Percentiles rank a stretch among this genome's conserved stretches.
These are phyloP conservation scores for Eupithecia vulgata DNA, from an alignment of 2,888 invertebrate species.

Conservation along the genomic window DNA sequence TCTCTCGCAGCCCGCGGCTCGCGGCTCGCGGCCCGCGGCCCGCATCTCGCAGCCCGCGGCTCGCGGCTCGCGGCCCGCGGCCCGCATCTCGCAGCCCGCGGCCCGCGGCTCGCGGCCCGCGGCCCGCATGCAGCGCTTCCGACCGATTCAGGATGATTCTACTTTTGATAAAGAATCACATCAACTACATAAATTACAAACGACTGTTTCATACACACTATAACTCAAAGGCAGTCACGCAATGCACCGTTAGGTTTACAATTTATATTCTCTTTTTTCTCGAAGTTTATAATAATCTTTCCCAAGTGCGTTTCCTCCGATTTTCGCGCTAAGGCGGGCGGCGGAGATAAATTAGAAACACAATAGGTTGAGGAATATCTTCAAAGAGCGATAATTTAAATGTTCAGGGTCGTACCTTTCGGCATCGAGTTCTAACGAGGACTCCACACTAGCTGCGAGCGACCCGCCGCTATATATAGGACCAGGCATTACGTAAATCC, in stretches of 20 bases:
- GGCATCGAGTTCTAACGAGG: slow-evolving; percentile 18
- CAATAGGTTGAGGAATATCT: slow-evolving; percentile 26
- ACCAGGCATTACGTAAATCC: background rate
- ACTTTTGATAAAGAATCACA: background rate
- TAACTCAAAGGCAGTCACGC: background rate
- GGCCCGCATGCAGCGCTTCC: background rate
- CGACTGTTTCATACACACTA: background rate
- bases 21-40: no score
- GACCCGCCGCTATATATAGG: background rate
- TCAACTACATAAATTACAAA: background rate
- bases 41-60: background rate
- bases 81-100: background rate
- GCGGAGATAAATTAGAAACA: slow-evolving; percentile 25
- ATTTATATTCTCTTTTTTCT: background rate
- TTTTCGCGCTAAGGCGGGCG: background rate
- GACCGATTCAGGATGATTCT: background rate
- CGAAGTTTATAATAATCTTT: background rate
- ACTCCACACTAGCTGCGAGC: background rate
- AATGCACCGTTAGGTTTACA: background rate
- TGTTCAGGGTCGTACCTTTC: slow-evolving; percentile 16
- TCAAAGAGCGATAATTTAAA: slow-evolving; percentile 27
- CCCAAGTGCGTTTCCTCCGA: background rate
- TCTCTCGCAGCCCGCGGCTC: no score
- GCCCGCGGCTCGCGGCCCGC: no score
- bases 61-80: background rate